A percentile compares a stretch with the other conserved stretches of the same genome.
Evolutionary conservation across 2,113 vertebrate genomes (phyloP).

Genomic region (Sinocyclocheilus rhinocerous): DNA sequence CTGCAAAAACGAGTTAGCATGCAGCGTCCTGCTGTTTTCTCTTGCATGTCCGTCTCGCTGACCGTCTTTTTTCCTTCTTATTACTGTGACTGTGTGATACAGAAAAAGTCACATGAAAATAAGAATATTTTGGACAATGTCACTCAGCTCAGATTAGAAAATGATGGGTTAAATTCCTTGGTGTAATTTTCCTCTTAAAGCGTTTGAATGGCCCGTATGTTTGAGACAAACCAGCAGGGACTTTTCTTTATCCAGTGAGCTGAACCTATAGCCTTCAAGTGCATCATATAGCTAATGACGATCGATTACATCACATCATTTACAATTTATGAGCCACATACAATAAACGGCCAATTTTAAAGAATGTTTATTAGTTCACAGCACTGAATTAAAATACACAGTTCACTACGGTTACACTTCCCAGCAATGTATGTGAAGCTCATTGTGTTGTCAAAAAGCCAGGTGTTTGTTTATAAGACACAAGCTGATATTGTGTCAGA

Average conservation of each 20-base stretch:
- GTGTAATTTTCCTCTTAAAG: background rate
- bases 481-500: conserved; percentile 39
- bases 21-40: background rate
- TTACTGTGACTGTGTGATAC: background rate
- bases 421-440: background rate
- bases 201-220: background rate
- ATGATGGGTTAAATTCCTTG: background rate
- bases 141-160: background rate
- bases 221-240: background rate
- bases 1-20: background rate
- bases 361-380: background rate
- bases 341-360: background rate
- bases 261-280: background rate
- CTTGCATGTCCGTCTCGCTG: too few species aligned
- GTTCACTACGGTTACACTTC: background rate
- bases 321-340: background rate
- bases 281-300: background rate
- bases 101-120: background rate
- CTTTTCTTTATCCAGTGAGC: background rate
- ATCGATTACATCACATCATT: background rate
- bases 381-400: background rate
- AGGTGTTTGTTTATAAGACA: conserved; percentile 31
- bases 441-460: conserved; percentile 9
- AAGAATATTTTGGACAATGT: background rate
- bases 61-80: background rate